These are phyloP conservation scores for Drosophila saltans DNA, from an alignment of 1,140 invertebrate species.

Conservation along the genomic window DNA sequence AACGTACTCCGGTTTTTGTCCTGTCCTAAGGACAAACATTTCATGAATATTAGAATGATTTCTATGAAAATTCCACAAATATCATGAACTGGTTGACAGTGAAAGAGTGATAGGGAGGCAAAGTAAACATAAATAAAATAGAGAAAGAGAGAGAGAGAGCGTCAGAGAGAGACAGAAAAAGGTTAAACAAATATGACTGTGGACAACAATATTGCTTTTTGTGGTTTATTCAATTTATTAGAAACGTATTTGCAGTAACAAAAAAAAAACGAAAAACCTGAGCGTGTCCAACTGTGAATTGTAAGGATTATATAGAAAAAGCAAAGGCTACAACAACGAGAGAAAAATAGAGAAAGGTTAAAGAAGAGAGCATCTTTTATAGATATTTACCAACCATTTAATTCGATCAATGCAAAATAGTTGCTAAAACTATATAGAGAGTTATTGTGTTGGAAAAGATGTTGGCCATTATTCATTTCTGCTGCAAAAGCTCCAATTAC, in stretches of 20 bases:
- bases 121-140: too few relatives aligned
- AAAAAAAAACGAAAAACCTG: background rate
- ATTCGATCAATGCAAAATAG: too few relatives aligned
- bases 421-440: too few relatives aligned
- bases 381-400: too few relatives aligned
- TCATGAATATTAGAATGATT: conserved; percentile 1
- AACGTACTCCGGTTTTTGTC: background rate
- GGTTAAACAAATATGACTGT: background rate
- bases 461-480: too few relatives aligned
- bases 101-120: background rate
- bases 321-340: background rate
- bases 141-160: background rate
- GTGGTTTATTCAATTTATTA: conserved; percentile 8
- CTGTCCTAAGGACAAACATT: background rate
- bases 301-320: conserved; percentile 5
- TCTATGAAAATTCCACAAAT: background rate
- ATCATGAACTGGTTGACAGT: background rate
- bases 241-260: conserved; percentile 15
- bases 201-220: conserved; percentile 1
- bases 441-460: too few relatives aligned
- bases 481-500: too few relatives aligned
- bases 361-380: too few relatives aligned
- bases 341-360: too few relatives aligned
- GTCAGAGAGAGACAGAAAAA: background rate
- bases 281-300: conserved; percentile 16